Evolutionary conservation across 2,888 invertebrate genomes (phyloP).

Genomic region (Helobdella robusta): DNA sequence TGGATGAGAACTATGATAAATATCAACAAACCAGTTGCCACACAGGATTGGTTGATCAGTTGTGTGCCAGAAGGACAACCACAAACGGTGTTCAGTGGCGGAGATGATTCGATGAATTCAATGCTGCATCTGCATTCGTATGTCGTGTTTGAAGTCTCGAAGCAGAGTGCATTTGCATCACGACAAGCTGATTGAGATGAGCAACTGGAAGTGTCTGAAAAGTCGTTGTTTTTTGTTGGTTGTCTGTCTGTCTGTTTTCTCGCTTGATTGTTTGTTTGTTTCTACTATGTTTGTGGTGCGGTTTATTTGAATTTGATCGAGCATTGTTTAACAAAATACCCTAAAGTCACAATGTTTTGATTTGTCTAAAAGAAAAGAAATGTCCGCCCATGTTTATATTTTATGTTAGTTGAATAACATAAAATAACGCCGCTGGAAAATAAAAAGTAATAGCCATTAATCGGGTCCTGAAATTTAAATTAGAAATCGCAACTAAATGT

Average conservation of each 20-base stretch:
- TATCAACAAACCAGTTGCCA: no score
- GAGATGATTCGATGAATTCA: neutral
- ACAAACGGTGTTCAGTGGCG: neutral
- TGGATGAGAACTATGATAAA: no score
- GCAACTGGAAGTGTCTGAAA: neutral
- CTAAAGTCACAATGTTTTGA: no score
- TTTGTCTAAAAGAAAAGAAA: no score
- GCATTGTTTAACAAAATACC: no score
- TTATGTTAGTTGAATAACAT: no score
- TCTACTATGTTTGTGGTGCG: neutral
- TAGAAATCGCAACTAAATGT: no score
- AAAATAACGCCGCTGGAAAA: no score
- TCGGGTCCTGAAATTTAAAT: no score
- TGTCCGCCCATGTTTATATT: no score
- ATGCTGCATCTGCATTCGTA: constrained; percentile 5
- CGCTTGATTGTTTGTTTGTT: neutral
- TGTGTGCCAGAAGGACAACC: neutral
- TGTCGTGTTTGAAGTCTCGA: constrained; percentile 5
- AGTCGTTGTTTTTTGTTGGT: neutral
- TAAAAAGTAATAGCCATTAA: no score
- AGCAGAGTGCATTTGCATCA: constrained; percentile 18
- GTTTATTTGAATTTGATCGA: neutral
- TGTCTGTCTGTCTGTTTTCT: neutral
- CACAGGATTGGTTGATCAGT: neutral
- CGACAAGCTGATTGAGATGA: no score